These are phyloP conservation scores for Fragum whitleyi DNA, from an alignment of 2,888 invertebrate species.

Conservation along the genomic window DNA sequence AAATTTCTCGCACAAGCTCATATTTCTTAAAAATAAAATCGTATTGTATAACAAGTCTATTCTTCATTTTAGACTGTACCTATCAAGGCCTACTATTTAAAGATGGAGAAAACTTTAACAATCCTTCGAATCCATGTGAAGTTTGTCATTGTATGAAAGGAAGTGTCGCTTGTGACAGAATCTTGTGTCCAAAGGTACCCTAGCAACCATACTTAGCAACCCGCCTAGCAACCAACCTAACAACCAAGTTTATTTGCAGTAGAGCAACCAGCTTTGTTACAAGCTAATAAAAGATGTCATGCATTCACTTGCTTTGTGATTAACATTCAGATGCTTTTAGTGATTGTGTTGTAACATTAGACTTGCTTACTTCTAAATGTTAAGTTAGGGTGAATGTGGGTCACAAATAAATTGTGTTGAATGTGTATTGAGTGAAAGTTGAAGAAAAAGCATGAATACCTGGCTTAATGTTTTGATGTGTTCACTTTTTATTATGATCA, in stretches of 20 bases:
- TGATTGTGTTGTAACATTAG: not conserved
- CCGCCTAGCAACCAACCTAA: slow-evolving; percentile 14
- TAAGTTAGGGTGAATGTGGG: not conserved
- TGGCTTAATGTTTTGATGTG: not conserved
- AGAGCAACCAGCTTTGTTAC: not conserved
- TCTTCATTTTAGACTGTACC: slow-evolving; percentile 76
- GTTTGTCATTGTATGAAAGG: slow-evolving; percentile 73
- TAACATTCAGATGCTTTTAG: slow-evolving; percentile 1
- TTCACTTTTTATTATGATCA: no score
- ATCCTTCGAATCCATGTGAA: slow-evolving; percentile 72
- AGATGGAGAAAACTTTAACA: slow-evolving; percentile 72
- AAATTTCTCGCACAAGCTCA: no score
- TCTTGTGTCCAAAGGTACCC: slow-evolving; percentile 62
- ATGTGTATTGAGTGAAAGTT: not conserved
- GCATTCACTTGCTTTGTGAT: not conserved
- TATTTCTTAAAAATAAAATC: no score
- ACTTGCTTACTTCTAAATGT: not conserved
- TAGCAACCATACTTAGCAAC: slow-evolving; percentile 26
- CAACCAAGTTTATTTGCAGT: slow-evolving; percentile 8
- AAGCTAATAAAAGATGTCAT: not conserved
- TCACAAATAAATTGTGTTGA: not conserved
- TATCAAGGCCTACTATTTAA: slow-evolving; percentile 68
- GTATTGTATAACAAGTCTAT: no score
- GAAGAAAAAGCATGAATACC: not conserved
- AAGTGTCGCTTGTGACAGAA: slow-evolving; percentile 71